phyloP scores from a whole-genome alignment of 2,888 invertebrate species.

The Drosophila vallismaia region DNA sequence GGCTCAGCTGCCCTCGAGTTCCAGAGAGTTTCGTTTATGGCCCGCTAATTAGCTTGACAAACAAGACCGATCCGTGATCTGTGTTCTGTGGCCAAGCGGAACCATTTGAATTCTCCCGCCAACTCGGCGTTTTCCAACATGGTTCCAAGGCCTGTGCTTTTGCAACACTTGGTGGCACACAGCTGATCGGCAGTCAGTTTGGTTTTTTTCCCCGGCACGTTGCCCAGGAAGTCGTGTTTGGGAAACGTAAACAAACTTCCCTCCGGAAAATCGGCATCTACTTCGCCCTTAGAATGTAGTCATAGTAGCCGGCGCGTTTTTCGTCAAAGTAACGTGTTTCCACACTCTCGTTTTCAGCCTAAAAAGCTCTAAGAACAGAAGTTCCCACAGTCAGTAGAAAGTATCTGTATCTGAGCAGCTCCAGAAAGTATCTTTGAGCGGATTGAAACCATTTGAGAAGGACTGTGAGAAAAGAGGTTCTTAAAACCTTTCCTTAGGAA shows the following conservation, averaged over 20 bases:
- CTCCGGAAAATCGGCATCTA: constrained; percentile 4
- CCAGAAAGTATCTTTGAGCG: neutral
- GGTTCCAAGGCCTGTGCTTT: neutral
- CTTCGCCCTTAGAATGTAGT: constrained; percentile 5
- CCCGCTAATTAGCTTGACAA: constrained; percentile 33
- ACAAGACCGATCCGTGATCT: constrained; percentile 10
- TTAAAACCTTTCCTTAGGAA: neutral
- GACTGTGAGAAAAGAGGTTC: too few relatives aligned
- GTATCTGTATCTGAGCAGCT: constrained; percentile 9
- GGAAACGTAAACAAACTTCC: constrained; percentile 38
- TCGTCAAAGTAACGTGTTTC: constrained; percentile 23
- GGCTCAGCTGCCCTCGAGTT: constrained; percentile 42
- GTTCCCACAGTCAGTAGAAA: constrained; percentile 13
- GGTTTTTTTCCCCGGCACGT: constrained; percentile 9
- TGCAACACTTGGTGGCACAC: constrained; percentile 22
- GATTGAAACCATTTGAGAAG: neutral
- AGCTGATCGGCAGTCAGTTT: constrained; percentile 31
- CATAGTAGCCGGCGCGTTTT: constrained; percentile 39
- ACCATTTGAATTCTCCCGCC: constrained; percentile 32
- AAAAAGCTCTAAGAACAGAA: constrained; percentile 17
- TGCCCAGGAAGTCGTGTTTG: constrained; percentile 17
- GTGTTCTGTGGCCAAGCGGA: neutral
- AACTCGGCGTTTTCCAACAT: constrained; percentile 29
- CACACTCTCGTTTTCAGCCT: constrained; percentile 44
- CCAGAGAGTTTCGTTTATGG: constrained; percentile 66